Evolutionary conservation across 2,888 invertebrate genomes (phyloP), one percentile per base, ranked within the genome.

Genomic region (Agrotis exclamationis): DNA sequence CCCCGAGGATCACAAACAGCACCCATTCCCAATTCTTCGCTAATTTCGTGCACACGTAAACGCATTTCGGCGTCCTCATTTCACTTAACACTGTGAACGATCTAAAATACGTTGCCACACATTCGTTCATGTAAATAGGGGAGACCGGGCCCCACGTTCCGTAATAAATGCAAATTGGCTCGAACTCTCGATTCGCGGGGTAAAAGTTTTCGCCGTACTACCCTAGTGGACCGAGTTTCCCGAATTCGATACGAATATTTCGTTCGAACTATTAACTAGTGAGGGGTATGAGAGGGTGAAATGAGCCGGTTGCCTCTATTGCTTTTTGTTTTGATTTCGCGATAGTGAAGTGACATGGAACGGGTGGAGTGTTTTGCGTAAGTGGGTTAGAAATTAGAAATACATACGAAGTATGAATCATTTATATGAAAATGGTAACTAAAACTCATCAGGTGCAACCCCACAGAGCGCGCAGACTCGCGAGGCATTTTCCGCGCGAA

Each of bases 161-260:
- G 89, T 91, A 92, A 93, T 93, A 90, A 91, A 93, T 93, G 93
- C 92, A 93, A 93, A 93, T 93, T 93, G 93, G 89, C 78, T 66
- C 64, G 80, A 78, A 82, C 88, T 87, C 89, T 88, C 89, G 86
- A 88, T 88, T 88, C 88, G 86, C 81, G 83, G 76, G 79, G 85
- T 86, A 84, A 89, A 89, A 87, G 83, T 87, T 89, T 89, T 89
- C 80, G 71, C 63, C 63, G 70, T 81, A 51, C 82, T 54, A 50
- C 65, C 56, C 58, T 18, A 78, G 58, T 72, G 67, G 69, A 74
- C 69, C 14, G 71, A 68, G 71, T 84, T 79, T 69, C 24, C 48
- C 56, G 50, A 73, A 74, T 82, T 71, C 50, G 74, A 69, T 83
- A 83, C 64, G 67, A 79, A 83, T 79, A 79, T 79, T 79, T 79